Evolutionary conservation across 2,113 vertebrate genomes (phyloP).

Genomic region (Hippoglossus stenolepis): DNA sequence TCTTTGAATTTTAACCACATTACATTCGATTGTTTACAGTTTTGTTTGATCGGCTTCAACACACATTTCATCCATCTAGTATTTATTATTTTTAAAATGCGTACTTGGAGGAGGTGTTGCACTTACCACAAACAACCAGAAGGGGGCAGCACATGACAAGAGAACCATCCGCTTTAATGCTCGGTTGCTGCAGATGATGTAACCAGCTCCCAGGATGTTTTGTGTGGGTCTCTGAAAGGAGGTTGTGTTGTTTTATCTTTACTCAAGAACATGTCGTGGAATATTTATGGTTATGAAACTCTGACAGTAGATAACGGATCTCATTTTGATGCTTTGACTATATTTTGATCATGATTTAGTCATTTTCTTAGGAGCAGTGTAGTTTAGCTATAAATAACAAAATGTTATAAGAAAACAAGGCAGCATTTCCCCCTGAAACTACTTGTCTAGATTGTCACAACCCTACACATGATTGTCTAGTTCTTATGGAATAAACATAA

Average conservation of each 20-base stretch:
- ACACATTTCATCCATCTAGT: neutral
- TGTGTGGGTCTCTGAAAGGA: neutral
- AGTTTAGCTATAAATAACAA: too few relatives aligned
- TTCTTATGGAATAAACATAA: too few relatives aligned
- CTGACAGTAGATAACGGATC: neutral
- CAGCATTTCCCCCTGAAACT: too few relatives aligned
- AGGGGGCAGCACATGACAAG: constrained; percentile 39
- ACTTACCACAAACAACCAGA: constrained; percentile 42
- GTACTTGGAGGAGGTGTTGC: constrained; percentile 34
- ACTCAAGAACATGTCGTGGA: neutral
- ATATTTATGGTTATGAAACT: too few relatives aligned
- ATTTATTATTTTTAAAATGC: neutral
- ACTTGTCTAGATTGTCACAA: too few relatives aligned
- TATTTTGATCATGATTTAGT: too few relatives aligned
- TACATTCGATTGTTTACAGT: neutral
- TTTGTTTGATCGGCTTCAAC: neutral
- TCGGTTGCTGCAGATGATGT: constrained; percentile 31
- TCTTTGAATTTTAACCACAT: neutral
- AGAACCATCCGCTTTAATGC: neutral
- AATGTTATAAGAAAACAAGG: too few relatives aligned
- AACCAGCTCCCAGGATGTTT: neutral
- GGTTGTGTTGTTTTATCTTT: neutral
- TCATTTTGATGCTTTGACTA: too few relatives aligned
- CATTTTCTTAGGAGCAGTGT: too few relatives aligned
- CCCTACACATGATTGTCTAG: too few relatives aligned